Evolutionary conservation across 2,113 vertebrate genomes (phyloP).

Genomic region (Oreotragus oreotragus): DNA sequence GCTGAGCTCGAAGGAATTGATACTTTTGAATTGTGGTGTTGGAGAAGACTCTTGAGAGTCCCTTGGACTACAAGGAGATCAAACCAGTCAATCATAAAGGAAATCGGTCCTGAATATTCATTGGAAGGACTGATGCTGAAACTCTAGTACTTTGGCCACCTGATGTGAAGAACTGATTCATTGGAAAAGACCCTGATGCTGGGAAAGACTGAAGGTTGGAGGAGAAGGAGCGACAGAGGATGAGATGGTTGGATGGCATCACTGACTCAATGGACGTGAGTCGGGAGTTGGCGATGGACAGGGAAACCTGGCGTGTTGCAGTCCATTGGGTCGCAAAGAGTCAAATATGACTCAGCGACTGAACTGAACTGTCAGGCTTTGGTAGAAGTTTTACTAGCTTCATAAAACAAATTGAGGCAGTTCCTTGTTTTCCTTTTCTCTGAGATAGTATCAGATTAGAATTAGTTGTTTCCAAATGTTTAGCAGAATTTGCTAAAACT

Average conservation of each 20-base stretch:
- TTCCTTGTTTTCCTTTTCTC: not conserved
- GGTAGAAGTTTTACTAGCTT: not conserved
- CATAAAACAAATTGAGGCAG: not conserved
- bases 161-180: not conserved
- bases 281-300: not conserved
- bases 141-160: not conserved
- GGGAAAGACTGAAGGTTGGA: not conserved
- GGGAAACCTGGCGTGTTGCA: rapidly evolving
- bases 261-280: not conserved
- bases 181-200: not conserved
- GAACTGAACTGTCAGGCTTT: not conserved
- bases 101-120: not conserved
- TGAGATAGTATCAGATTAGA: not conserved
- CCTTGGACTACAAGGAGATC: not conserved
- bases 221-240: not conserved
- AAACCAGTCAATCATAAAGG: not conserved
- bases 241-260: not conserved
- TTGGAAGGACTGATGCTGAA: not conserved
- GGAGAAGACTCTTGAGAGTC: not conserved
- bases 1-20: not conserved
- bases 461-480: not conserved
- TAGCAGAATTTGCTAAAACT: not conserved
- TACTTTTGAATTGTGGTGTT: not conserved
- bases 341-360: not conserved
- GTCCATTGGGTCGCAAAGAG: no score